Evolutionary conservation across 1,140 invertebrate genomes (phyloP), one percentile per base, ranked within the genome.

Genomic region (Pantala flavescens): DNA sequence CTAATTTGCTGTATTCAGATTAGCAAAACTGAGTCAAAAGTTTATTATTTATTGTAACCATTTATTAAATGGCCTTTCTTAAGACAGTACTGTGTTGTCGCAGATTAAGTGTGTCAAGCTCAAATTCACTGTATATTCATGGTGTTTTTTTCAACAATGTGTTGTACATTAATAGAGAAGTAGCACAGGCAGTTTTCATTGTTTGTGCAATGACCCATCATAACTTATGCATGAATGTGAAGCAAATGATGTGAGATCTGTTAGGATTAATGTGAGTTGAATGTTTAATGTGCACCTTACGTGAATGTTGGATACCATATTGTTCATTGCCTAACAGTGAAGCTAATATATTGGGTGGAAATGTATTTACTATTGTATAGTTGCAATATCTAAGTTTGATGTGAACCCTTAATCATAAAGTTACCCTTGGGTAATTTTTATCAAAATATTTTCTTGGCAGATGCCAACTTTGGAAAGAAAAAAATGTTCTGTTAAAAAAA

Each of bases 271-370:
- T 63, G n/a, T 19, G 49, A 63, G 49, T 63, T 63, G 49, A 63
- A 21, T 63, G 49, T 63, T 63, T 19, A 19, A 7, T 19, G 14
- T 63, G 49, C 49, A 63, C 49, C 49, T 21, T 63, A 63, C n/a
- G 49, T 63, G 49, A 63, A 21, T 21, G n/a, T 63, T 63, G 49
- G 49, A 63, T 19, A 36, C 28, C 28, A 63, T 63, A 21, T 63
- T 63, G 49, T 63, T 63, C n/a, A 63, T 19, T 63, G 49, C 49
- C 49, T 63, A 63, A 63, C 49, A 63, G 49, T 63, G 49, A 63
- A 63, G 49, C 49, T 63, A 63, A 19, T 63, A 21, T 63, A 63
- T 7, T 63, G 49, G 49, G 49, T 63, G 49, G 49, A 63, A 63
- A 63, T 63, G n/a, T 63, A 63, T 63, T 21, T 63, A 21, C 49